Evolutionary conservation across 2,797 vertebrate species (phyloP).

Genomic region (Dermochelys coriacea): DNA sequence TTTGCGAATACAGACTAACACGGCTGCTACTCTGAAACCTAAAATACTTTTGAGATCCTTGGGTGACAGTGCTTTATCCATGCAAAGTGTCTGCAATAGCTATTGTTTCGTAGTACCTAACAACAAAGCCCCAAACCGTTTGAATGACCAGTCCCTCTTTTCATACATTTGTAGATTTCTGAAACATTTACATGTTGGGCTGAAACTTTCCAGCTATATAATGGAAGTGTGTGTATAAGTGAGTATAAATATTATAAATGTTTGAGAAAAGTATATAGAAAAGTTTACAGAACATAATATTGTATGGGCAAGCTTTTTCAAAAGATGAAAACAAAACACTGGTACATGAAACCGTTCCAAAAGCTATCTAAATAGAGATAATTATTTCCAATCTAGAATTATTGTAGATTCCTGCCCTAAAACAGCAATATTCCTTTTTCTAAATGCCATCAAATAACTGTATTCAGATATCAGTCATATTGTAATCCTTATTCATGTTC

Average conservation of each 20-base stretch:
- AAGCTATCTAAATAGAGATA: background rate
- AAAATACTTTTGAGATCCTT: background rate
- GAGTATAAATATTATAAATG: background rate
- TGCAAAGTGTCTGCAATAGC: background rate
- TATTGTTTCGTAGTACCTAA: background rate
- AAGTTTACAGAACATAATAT: background rate
- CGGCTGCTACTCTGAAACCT: too few relatives aligned
- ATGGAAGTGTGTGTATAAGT: background rate
- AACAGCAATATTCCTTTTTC: background rate
- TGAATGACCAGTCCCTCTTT: background rate
- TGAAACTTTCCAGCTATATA: conserved; percentile 38
- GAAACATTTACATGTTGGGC: background rate
- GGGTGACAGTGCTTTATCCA: background rate
- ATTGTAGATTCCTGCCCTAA: background rate
- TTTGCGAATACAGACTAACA: too few relatives aligned
- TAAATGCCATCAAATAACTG: conserved; percentile 30
- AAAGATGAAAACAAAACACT: background rate
- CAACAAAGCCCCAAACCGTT: background rate
- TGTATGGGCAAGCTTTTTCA: background rate
- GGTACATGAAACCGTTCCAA: background rate
- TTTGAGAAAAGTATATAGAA: background rate
- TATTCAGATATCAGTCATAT: background rate
- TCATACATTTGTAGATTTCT: background rate
- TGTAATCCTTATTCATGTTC: conserved; percentile 26
- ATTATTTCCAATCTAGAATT: background rate